Base-by-base conservation (phyloP, 2,888 invertebrate genomes). In the Drosophila paranaensis region DNA sequence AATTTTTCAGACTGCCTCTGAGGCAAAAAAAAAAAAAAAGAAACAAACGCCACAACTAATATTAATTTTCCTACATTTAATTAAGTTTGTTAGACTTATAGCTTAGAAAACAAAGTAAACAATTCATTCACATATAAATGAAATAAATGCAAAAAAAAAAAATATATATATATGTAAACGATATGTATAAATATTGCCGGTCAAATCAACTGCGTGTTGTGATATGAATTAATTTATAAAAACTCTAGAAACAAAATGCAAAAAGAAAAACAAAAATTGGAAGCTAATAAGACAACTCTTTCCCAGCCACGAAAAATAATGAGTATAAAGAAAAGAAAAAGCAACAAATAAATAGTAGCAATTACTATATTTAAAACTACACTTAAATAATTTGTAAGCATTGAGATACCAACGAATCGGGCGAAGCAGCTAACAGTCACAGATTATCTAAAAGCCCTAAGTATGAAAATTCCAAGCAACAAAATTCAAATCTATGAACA, bases 171-270 rank as follows among this genome's bases (percentile, higher is more conserved):
- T 40, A 53, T 60, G 55, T 54, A 60, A 64, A 53, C 54, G 46
- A 66, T 64, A 68, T 42, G 73, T 57, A 58, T 62, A 51, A 64
- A 62, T 46, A 70, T 71, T 60, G 61, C 73, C 81, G 84, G 81
- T 74, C 77, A 72, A 88, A 86, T 86, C 89, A 86, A 87, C 89
- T 87, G 89, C 84, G 90, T 87, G 87, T 87, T 87, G 87, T 87
- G 87, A 87, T 87, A 87, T 82, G 77, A 84, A 87, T 73, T 90
- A 88, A 88, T 89, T 88, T 84, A 90, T 79, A 86, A 81, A 81
- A 69, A 27, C n/a, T 25, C 53, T 58, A 66, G 66, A 60, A 68
- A 69, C 39, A 39, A 39, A 40, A 40, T 51, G 60, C 56, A 55
- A 63, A 79, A 62, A 48, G 63, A 80, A 56, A 79, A 62, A 48